A percentile compares a stretch with the other conserved stretches of the same genome.
Conservation (phyloP, 2,113 vertebrate species). For the Tragelaphus buxtoni region DNA sequence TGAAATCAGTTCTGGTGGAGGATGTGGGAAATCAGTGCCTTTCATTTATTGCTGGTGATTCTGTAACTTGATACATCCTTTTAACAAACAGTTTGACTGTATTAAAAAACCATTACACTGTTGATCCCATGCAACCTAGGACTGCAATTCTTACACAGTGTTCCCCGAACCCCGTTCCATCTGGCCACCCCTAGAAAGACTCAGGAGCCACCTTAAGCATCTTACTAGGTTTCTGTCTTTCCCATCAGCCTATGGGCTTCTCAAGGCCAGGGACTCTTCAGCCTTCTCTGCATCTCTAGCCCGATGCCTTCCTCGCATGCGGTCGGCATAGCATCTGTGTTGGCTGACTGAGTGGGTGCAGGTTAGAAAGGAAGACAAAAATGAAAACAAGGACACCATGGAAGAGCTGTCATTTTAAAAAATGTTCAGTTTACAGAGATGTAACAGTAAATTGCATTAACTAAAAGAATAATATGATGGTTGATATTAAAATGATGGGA, state of each 20-base stretch:
- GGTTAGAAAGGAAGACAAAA: background rate
- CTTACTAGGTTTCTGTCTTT: background rate
- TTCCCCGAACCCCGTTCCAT: background rate
- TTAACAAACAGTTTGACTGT: slow-evolving; percentile 18
- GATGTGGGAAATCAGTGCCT: background rate
- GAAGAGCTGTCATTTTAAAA: background rate
- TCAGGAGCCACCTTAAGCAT: background rate
- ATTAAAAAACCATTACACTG: background rate
- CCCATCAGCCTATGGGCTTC: background rate
- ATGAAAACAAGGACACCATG: background rate
- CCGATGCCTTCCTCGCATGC: accelerated
- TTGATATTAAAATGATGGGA: background rate
- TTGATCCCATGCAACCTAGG: background rate
- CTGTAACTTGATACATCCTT: background rate
- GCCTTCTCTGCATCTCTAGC: background rate
- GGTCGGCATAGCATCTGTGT: accelerated
- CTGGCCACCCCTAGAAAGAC: background rate
- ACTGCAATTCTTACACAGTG: background rate
- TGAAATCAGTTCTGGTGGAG: background rate
- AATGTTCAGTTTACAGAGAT: background rate
- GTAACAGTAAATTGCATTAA: background rate
- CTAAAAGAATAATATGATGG: background rate
- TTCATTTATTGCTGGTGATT: background rate
- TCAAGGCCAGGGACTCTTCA: background rate
- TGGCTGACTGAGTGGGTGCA: background rate